These are phyloP conservation scores for Enteromius unitaeniatus DNA, from an alignment of 2,797 vertebrate species.

Conservation along the genomic window DNA sequence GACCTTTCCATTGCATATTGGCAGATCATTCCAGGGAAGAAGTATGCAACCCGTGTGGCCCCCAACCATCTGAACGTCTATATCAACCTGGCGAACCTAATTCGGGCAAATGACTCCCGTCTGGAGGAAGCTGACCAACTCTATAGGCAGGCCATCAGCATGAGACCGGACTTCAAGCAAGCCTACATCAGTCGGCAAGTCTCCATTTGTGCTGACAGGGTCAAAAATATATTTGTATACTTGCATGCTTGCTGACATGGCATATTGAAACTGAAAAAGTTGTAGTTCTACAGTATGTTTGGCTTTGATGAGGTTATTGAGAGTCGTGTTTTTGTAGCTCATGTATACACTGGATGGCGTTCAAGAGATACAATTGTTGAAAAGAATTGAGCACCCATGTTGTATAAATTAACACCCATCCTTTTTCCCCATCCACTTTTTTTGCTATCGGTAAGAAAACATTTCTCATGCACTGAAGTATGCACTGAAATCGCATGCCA, in stretches of 20 bases:
- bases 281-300: background rate
- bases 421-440: background rate
- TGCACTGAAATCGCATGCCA: background rate
- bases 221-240: slow-evolving; percentile 13
- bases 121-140: slow-evolving; percentile 97
- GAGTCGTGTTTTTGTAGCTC: background rate
- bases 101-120: slow-evolving; percentile 92
- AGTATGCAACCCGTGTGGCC: slow-evolving; percentile 96
- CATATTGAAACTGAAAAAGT: background rate
- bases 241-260: background rate
- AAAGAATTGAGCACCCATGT: background rate
- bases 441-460: slow-evolving; percentile 23
- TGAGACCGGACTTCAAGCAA: slow-evolving; percentile 99
- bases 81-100: slow-evolving; percentile 97
- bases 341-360: slow-evolving; percentile 13
- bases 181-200: slow-evolving; percentile 97
- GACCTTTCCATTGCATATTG: slow-evolving; percentile 5
- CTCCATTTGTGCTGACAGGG: background rate
- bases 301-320: slow-evolving; percentile 21
- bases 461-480: slow-evolving; percentile 26
- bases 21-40: slow-evolving; percentile 97
- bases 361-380: slow-evolving; percentile 13
- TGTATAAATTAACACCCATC: background rate
- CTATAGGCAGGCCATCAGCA: slow-evolving; percentile 97
- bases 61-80: slow-evolving; percentile 99